phyloP scores from a whole-genome alignment of 2,888 invertebrate genomes.

The Epinotia nisella region DNA sequence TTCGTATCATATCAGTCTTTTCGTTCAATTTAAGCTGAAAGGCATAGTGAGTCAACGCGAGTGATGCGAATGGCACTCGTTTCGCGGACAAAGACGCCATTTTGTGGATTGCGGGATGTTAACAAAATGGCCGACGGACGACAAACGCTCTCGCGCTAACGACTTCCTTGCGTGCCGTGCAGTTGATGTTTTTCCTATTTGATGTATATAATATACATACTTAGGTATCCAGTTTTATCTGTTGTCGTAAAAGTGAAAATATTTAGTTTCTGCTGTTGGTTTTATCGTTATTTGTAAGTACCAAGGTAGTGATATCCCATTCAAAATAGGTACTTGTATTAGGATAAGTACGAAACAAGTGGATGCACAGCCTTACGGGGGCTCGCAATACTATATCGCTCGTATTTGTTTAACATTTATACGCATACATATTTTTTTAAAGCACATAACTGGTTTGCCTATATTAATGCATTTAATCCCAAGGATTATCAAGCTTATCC shows the following conservation, averaged over 20 bases:
- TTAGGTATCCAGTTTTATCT: neutral
- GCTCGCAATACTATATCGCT: too few species aligned
- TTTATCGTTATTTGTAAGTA: too few species aligned
- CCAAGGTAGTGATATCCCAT: too few species aligned
- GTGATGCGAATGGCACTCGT: slow-evolving; percentile 54
- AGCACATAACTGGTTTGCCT: too few species aligned
- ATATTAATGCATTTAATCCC: too few species aligned
- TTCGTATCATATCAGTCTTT: slow-evolving; percentile 41
- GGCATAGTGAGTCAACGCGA: slow-evolving; percentile 47
- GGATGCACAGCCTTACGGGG: too few species aligned
- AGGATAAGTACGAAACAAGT: too few species aligned
- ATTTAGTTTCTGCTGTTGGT: too few species aligned
- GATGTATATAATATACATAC: neutral
- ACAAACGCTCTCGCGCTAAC: slow-evolving; percentile 50
- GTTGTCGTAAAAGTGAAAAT: neutral
- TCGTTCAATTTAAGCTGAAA: slow-evolving; percentile 47
- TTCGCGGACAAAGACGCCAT: slow-evolving; percentile 51
- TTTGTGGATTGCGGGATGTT: slow-evolving; percentile 58
- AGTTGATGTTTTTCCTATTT: slow-evolving; percentile 24
- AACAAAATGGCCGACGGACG: slow-evolving; percentile 57
- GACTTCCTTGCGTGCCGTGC: slow-evolving; percentile 46
- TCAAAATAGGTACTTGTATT: too few species aligned
- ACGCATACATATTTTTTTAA: too few species aligned
- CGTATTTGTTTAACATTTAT: too few species aligned
- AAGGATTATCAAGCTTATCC: neutral